A percentile compares a stretch with the other conserved stretches of the same genome.
Conservation (phyloP, 2,888 invertebrate genomes). For the Ectemnius continuus region DNA sequence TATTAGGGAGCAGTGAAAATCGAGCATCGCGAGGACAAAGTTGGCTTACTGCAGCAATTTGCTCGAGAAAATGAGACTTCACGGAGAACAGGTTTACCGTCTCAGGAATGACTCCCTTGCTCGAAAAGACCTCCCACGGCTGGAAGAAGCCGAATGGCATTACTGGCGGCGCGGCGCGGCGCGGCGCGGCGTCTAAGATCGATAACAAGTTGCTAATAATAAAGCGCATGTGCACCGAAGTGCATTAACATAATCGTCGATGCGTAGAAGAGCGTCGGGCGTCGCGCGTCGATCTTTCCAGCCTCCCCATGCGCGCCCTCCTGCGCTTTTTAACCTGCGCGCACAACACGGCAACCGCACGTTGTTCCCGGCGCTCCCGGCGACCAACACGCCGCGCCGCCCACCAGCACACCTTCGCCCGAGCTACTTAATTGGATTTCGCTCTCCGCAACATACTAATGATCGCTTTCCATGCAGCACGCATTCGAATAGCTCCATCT, state of each 20-base stretch:
- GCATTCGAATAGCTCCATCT: too few relatives aligned
- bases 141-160: conserved; percentile 37
- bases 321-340: too few relatives aligned
- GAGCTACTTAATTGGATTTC: conserved; percentile 62
- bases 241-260: conserved; percentile 55
- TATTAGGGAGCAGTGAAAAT: too few relatives aligned
- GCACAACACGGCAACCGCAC: too few relatives aligned
- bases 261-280: conserved; percentile 33
- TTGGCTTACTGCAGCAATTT: neutral
- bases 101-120: too few relatives aligned
- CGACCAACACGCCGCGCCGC: too few relatives aligned
- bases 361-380: too few relatives aligned
- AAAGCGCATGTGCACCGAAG: conserved; percentile 52
- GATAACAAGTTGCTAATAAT: conserved; percentile 59
- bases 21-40: too few relatives aligned
- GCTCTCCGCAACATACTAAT: conserved; percentile 55
- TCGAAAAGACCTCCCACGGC: conserved; percentile 21
- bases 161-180: too few relatives aligned
- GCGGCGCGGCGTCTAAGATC: conserved; percentile 56
- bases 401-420: conserved; percentile 40
- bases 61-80: too few relatives aligned
- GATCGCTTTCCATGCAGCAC: conserved; percentile 51
- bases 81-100: too few relatives aligned
- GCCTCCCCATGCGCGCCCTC: neutral
- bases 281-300: conserved; percentile 16